Evolutionary conservation across 2,113 vertebrate species (phyloP).

Genomic region (Bubo bubo): DNA sequence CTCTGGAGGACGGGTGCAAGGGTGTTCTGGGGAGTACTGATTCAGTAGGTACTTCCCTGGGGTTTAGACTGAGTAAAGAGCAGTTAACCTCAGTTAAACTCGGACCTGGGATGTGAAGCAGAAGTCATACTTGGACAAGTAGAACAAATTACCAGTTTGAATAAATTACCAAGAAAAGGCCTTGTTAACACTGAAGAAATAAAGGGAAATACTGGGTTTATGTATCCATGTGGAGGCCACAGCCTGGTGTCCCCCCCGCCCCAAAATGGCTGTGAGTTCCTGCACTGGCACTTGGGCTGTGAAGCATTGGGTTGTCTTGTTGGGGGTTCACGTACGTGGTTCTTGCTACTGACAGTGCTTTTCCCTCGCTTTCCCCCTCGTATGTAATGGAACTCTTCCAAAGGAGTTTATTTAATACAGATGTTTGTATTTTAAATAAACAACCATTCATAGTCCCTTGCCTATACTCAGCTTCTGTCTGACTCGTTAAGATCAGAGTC

Average conservation of each 20-base stretch:
- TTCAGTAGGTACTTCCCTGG: not conserved
- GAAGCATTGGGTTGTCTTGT: too few relatives aligned
- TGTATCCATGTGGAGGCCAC: accelerated
- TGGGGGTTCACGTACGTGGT: accelerated
- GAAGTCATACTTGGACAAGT: not conserved
- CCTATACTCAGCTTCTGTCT: not conserved
- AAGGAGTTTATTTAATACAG: not conserved
- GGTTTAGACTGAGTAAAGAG: not conserved
- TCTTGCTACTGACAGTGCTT: accelerated
- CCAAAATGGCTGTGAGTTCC: accelerated
- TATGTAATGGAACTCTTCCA: not conserved
- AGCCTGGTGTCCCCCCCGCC: not conserved
- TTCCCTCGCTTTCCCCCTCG: not conserved
- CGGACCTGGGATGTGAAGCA: not conserved
- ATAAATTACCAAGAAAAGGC: not conserved
- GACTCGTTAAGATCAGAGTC: not conserved
- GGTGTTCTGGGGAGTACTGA: not conserved
- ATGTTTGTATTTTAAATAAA: not conserved
- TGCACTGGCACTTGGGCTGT: accelerated
- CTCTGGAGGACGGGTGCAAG: accelerated
- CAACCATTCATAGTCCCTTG: not conserved
- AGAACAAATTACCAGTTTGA: not conserved
- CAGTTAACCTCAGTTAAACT: not conserved
- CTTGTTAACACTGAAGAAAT: not conserved
- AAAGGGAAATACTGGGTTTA: not conserved